These are phyloP conservation scores for Siderastrea radians DNA, from an alignment of 92 coral and sea anemone species.

Conservation along the genomic window DNA sequence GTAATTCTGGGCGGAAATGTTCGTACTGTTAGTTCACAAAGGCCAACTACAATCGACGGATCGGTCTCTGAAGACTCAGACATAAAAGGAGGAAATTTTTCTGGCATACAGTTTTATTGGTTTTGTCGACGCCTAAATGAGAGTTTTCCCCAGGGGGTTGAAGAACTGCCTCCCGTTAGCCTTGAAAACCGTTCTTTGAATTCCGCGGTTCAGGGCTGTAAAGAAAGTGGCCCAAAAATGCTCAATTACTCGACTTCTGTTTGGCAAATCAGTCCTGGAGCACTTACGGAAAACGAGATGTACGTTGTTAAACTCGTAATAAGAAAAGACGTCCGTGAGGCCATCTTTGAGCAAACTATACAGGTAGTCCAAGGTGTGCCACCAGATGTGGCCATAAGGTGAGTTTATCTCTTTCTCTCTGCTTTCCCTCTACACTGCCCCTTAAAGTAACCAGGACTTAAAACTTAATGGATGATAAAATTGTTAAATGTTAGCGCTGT, in stretches of 20 bases:
- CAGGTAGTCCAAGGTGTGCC: constrained; percentile 23
- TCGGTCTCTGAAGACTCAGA: constrained; percentile 65
- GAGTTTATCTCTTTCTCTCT: not conserved
- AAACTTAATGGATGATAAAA: no score
- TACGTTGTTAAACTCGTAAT: constrained; percentile 55
- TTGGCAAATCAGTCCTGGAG: constrained; percentile 36
- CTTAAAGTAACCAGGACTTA: no score
- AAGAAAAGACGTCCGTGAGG: constrained; percentile 49
- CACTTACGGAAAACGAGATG: constrained; percentile 3
- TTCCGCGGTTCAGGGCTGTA: constrained; percentile 39
- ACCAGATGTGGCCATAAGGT: constrained; percentile 52
- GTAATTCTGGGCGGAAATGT: constrained; percentile 61
- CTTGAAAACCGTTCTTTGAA: not conserved
- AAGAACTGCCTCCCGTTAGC: not conserved
- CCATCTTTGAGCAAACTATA: constrained; percentile 39
- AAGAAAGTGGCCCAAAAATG: constrained; percentile 47
- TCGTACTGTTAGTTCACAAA: constrained; percentile 64
- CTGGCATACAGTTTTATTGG: constrained; percentile 55
- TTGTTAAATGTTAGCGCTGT: no score
- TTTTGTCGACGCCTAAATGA: constrained; percentile 56
- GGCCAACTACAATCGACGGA: constrained; percentile 40
- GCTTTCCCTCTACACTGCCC: no score
- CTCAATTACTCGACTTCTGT: constrained; percentile 38
- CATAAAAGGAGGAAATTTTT: constrained; percentile 43
- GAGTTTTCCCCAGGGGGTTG: constrained; percentile 14